These are phyloP conservation scores for Micropoecilia bifurca DNA, from an alignment of 2,797 vertebrate genomes.

Conservation along the genomic window DNA sequence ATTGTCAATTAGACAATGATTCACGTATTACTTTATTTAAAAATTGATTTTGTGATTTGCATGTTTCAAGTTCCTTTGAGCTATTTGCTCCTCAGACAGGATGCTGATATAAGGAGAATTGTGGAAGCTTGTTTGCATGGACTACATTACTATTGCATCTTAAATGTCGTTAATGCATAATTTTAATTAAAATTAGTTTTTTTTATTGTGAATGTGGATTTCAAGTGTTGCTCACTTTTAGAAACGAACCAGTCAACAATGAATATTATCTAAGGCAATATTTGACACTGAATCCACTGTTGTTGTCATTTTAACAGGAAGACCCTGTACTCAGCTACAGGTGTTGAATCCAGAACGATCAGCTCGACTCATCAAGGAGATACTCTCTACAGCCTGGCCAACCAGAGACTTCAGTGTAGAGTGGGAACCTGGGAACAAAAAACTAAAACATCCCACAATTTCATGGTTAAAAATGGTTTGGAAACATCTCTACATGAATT, in stretches of 20 bases:
- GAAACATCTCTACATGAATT: slow-evolving; percentile 96
- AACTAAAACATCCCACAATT: slow-evolving; percentile 87
- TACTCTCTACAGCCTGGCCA: slow-evolving; percentile 89
- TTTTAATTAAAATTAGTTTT: neutral
- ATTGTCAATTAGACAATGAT: slow-evolving; percentile 5
- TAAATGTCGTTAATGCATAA: slow-evolving; percentile 5
- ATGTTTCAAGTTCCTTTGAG: neutral
- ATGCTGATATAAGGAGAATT: slow-evolving; percentile 19
- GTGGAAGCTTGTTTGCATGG: slow-evolving; percentile 31
- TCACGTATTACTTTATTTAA: neutral
- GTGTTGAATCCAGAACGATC: slow-evolving; percentile 92
- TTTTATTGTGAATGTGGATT: neutral
- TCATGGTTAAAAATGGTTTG: slow-evolving; percentile 95
- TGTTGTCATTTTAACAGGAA: slow-evolving; percentile 83
- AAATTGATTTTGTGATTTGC: neutral
- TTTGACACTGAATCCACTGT: slow-evolving; percentile 14
- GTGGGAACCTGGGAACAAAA: slow-evolving; percentile 90
- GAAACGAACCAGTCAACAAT: slow-evolving; percentile 17
- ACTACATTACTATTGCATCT: slow-evolving; percentile 6
- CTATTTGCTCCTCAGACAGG: neutral
- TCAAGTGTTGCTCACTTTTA: slow-evolving; percentile 3
- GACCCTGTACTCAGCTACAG: slow-evolving; percentile 95
- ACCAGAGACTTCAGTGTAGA: slow-evolving; percentile 89
- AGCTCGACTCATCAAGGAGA: slow-evolving; percentile 94
- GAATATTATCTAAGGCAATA: neutral